These are phyloP conservation scores for Novumbra hubbsi DNA, from an alignment of 2,797 vertebrate species.

Conservation along the genomic window DNA sequence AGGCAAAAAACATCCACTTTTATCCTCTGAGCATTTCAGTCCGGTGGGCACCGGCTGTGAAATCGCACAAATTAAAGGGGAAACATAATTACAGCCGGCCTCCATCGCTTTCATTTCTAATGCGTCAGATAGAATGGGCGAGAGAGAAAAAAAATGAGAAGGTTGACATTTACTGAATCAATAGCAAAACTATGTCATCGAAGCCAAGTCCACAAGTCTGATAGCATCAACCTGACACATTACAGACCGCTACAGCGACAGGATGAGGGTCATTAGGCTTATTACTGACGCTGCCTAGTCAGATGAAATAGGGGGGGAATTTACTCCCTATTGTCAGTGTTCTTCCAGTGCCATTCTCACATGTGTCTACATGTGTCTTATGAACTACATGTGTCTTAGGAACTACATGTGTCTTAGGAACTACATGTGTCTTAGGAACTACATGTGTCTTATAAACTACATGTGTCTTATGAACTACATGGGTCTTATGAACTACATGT, in stretches of 20 bases:
- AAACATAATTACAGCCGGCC: slow-evolving; percentile 33
- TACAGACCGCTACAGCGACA: slow-evolving; percentile 23
- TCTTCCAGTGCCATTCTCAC: slow-evolving; percentile 4
- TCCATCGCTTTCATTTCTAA: slow-evolving; percentile 17
- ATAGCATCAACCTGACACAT: slow-evolving; percentile 29
- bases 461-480: too few relatives aligned
- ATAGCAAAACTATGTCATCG: slow-evolving; percentile 7
- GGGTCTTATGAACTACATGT: not conserved
- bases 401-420: not conserved
- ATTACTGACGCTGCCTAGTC: slow-evolving; percentile 25
- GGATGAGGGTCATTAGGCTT: slow-evolving; percentile 35
- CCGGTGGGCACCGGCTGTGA: slow-evolving; percentile 22
- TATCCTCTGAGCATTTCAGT: slow-evolving; percentile 24
- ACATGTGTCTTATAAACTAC: too few relatives aligned
- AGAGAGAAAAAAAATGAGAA: not conserved
- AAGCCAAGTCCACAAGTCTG: slow-evolving; percentile 31
- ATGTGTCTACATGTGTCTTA: slow-evolving; percentile 2
- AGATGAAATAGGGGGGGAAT: not conserved
- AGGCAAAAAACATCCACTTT: slow-evolving; percentile 15
- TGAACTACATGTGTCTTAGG: not conserved
- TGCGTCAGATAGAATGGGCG: not conserved
- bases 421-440: too few relatives aligned
- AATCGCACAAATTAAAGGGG: slow-evolving; percentile 32
- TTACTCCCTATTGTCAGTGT: not conserved
- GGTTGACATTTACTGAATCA: slow-evolving; percentile 11